Evolutionary conservation across 2,888 invertebrate species (phyloP).

Genomic region (Epistrophella euchroma): DNA sequence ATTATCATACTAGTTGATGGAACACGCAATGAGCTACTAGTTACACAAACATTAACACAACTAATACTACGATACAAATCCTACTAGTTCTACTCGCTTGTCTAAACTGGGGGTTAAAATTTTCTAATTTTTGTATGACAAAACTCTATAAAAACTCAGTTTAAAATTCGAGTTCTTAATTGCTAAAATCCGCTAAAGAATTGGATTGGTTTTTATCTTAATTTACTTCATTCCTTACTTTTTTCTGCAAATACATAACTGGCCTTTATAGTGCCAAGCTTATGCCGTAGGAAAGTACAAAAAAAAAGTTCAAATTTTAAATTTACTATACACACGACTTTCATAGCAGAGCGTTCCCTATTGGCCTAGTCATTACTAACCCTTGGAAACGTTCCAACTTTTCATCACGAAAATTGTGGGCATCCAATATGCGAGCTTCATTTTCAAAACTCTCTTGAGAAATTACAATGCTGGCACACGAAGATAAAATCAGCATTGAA

Average conservation of each 20-base stretch:
- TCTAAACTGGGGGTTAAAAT: too few relatives aligned
- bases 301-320: slow-evolving; percentile 44
- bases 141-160: too few relatives aligned
- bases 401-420: slow-evolving; percentile 57
- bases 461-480: slow-evolving; percentile 59
- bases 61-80: too few relatives aligned
- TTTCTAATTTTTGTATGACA: too few relatives aligned
- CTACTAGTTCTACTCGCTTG: too few relatives aligned
- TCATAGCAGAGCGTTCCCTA: slow-evolving; percentile 49
- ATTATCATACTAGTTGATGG: too few relatives aligned
- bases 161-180: too few relatives aligned
- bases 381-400: slow-evolving; percentile 71
- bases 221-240: too few relatives aligned
- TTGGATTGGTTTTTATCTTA: too few relatives aligned
- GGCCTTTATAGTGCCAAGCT: not conserved
- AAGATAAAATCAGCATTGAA: slow-evolving; percentile 72
- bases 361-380: slow-evolving; percentile 58
- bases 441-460: slow-evolving; percentile 68
- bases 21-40: too few relatives aligned
- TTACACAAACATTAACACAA: too few relatives aligned
- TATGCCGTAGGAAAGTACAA: not conserved
- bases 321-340: slow-evolving; percentile 61
- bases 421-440: slow-evolving; percentile 60
- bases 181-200: too few relatives aligned
- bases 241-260: not conserved